Conservation (phyloP, 2,888 invertebrate genomes). For the Acanthosepion esculentum region DNA sequence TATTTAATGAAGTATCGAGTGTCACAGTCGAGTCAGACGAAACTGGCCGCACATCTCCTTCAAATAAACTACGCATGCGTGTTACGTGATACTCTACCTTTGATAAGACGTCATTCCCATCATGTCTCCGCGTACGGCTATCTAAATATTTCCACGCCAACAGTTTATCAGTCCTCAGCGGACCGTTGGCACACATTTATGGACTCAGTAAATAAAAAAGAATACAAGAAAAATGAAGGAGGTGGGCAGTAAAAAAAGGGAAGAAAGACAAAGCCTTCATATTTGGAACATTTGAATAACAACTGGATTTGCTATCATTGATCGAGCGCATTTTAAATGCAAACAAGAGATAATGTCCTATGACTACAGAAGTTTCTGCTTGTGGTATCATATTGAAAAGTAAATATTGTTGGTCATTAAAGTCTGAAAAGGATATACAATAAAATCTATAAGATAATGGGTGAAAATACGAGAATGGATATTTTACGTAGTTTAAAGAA, state of each 20-base stretch:
- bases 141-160: background rate
- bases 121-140: background rate
- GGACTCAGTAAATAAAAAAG: background rate
- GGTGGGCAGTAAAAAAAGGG: background rate
- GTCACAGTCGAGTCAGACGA: background rate
- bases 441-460: background rate
- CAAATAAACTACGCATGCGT: background rate
- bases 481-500: background rate
- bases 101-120: background rate
- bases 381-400: background rate
- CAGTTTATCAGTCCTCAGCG: background rate
- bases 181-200: background rate
- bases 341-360: background rate
- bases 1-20: background rate
- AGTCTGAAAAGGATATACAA: background rate
- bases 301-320: background rate
- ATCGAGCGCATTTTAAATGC: background rate
- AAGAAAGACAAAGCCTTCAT: background rate
- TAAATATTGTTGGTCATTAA: background rate
- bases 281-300: background rate
- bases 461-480: background rate
- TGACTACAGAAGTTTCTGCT: background rate
- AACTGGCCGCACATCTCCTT: background rate
- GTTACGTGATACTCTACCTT: background rate
- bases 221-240: background rate